These are phyloP conservation scores for Diorhabda elongata DNA, from an alignment of 1,140 invertebrate species.

Conservation along the genomic window DNA sequence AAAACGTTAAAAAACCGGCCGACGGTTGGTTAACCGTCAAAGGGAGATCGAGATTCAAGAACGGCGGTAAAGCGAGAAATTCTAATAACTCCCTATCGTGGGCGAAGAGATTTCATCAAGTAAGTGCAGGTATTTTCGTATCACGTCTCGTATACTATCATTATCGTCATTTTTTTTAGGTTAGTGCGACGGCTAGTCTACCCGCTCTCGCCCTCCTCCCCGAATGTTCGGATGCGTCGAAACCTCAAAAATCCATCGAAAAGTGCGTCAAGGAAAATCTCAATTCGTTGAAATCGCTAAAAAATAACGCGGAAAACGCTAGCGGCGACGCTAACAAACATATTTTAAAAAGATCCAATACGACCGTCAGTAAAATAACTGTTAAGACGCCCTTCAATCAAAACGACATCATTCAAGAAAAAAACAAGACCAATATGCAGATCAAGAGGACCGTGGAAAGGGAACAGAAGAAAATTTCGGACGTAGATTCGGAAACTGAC, in stretches of 20 bases:
- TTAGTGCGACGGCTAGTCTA: slow-evolving; percentile 60
- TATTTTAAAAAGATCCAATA: slow-evolving; percentile 28
- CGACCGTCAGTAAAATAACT: slow-evolving; percentile 29
- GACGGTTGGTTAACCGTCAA: slow-evolving; percentile 67
- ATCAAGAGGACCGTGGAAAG: slow-evolving; percentile 37
- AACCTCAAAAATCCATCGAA: slow-evolving; percentile 34
- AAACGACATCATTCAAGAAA: slow-evolving; percentile 29
- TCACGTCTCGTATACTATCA: background rate
- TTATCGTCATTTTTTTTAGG: background rate
- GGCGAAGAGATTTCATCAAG: slow-evolving; percentile 63
- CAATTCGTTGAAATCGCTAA: slow-evolving; percentile 51
- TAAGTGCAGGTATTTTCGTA: slow-evolving; percentile 29
- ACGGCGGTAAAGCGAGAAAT: slow-evolving; percentile 39
- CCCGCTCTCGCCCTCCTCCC: slow-evolving; percentile 55
- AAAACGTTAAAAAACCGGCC: slow-evolving; percentile 51
- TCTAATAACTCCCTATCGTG: slow-evolving; percentile 52
- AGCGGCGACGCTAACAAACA: slow-evolving; percentile 29
- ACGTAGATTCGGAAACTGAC: slow-evolving; percentile 46
- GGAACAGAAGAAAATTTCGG: slow-evolving; percentile 24
- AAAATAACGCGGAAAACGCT: slow-evolving; percentile 38
- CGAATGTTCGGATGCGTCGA: slow-evolving; percentile 41
- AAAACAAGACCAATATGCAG: slow-evolving; percentile 38
- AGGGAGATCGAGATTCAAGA: slow-evolving; percentile 52
- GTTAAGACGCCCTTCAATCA: slow-evolving; percentile 21
- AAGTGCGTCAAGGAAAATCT: slow-evolving; percentile 44